phyloP scores from a whole-genome alignment of 2,113 vertebrate species.

The Neolamprologus ventralis region DNA sequence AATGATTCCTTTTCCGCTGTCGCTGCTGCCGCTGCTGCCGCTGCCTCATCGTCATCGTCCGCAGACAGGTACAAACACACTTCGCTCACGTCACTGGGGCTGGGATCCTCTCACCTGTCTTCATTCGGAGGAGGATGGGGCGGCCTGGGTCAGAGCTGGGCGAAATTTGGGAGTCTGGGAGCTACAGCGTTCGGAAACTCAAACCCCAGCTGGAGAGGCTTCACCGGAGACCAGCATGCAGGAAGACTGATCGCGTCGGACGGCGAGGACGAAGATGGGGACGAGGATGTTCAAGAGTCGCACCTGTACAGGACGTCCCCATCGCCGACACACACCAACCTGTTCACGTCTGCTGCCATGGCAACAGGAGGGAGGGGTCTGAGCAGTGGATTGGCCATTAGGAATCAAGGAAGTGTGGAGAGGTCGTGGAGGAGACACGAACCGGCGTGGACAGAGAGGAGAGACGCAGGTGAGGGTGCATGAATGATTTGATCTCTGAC shows the following conservation, averaged over 20 bases:
- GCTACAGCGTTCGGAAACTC: slow-evolving; percentile 31
- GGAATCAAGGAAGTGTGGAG: slow-evolving; percentile 45
- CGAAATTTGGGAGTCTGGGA: slow-evolving; percentile 33
- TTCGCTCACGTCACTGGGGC: slow-evolving; percentile 52
- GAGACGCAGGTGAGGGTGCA: slow-evolving; percentile 78
- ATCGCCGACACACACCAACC: slow-evolving; percentile 80
- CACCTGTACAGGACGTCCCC: slow-evolving; percentile 23
- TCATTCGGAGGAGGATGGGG: slow-evolving; percentile 68
- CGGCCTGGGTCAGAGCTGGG: slow-evolving; percentile 46
- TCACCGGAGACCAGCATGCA: not conserved
- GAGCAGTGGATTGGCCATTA: slow-evolving; percentile 12
- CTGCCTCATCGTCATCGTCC: slow-evolving; percentile 10
- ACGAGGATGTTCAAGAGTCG: slow-evolving; percentile 29
- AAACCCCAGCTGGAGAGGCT: slow-evolving; percentile 30
- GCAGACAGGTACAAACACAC: slow-evolving; percentile 60
- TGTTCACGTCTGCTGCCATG: slow-evolving; percentile 84
- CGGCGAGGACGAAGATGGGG: slow-evolving; percentile 47
- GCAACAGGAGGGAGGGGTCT: slow-evolving; percentile 53
- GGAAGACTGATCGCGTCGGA: slow-evolving; percentile 27
- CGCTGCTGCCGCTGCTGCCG: not conserved
- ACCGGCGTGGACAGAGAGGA: slow-evolving; percentile 71
- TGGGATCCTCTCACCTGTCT: slow-evolving; percentile 66
- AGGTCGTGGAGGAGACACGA: slow-evolving; percentile 75
- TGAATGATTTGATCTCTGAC: not conserved
- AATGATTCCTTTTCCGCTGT: slow-evolving; percentile 34